phyloP scores from a whole-genome alignment of 2,888 invertebrate genomes.

The Rhagophthalmus giganteus region DNA sequence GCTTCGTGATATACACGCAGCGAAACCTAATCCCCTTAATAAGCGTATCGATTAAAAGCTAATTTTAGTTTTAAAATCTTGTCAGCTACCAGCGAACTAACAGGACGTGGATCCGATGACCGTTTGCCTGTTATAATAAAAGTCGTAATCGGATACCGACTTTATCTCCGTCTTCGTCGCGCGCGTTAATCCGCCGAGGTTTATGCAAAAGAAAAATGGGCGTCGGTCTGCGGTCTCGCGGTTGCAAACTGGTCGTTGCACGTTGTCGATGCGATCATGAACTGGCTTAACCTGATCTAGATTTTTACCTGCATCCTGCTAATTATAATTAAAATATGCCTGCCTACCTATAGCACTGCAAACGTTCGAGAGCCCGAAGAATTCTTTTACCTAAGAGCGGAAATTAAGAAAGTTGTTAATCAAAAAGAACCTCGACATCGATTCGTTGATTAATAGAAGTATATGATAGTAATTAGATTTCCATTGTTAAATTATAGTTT shows the following conservation, averaged over 20 bases:
- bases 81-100: conserved; percentile 13
- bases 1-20: too few species aligned
- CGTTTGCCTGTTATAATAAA: conserved; percentile 9
- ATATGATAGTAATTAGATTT: conserved; percentile 23
- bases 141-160: background rate
- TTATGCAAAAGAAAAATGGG: background rate
- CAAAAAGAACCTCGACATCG: conserved; percentile 4
- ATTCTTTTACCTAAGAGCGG: background rate
- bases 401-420: conserved; percentile 4
- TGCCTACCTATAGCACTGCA: too few species aligned
- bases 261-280: conserved; percentile 7
- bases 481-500: conserved; percentile 24
- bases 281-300: conserved; percentile 31
- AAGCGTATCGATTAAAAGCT: conserved; percentile 11
- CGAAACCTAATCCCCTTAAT: too few species aligned
- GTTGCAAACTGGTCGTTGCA: conserved; percentile 18
- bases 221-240: conserved; percentile 17
- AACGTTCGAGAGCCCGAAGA: background rate
- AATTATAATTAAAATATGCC: conserved; percentile 4
- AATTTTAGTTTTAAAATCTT: conserved; percentile 10
- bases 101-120: conserved; percentile 15
- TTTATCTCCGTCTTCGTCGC: background rate
- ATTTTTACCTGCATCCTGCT: conserved; percentile 16
- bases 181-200: background rate
- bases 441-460: conserved; percentile 25